Conservation (phyloP, 1,140 invertebrate genomes). For the Triops longicaudatus region DNA sequence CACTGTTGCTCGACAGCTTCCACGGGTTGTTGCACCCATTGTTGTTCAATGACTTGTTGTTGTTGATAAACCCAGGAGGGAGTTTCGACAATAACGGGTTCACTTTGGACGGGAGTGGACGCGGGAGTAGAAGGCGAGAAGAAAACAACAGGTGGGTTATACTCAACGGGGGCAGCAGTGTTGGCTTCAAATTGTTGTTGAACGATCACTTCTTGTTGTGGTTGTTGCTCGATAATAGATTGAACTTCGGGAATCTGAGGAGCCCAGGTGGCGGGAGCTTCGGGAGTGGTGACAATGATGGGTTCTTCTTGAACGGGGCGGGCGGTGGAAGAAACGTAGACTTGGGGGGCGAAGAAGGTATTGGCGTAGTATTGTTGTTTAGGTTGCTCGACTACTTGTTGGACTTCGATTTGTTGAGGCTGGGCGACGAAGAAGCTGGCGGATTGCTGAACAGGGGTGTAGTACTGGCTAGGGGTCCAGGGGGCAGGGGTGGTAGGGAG, state of each 20-base stretch:
- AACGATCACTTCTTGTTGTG: not conserved
- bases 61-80: too few species aligned
- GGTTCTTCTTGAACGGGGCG: not conserved
- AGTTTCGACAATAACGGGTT: not conserved
- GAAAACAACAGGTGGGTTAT: not conserved
- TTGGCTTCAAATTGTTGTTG: not conserved
- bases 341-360: not conserved
- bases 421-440: not conserved
- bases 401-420: not conserved
- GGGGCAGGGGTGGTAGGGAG: not conserved
- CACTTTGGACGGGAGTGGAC: not conserved
- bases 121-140: not conserved
- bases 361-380: not conserved
- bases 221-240: not conserved
- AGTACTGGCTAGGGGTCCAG: not conserved
- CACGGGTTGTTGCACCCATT: constrained; percentile 19
- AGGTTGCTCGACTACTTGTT: not conserved
- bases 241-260: not conserved
- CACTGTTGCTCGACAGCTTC: constrained; percentile 1
- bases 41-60: not conserved
- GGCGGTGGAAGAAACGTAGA: not conserved
- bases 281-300: not conserved
- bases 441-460: not conserved
- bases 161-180: not conserved
- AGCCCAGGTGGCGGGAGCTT: not conserved